Base-by-base conservation (phyloP, 2,888 invertebrate species). In the Drosophila austrosaltans region DNA sequence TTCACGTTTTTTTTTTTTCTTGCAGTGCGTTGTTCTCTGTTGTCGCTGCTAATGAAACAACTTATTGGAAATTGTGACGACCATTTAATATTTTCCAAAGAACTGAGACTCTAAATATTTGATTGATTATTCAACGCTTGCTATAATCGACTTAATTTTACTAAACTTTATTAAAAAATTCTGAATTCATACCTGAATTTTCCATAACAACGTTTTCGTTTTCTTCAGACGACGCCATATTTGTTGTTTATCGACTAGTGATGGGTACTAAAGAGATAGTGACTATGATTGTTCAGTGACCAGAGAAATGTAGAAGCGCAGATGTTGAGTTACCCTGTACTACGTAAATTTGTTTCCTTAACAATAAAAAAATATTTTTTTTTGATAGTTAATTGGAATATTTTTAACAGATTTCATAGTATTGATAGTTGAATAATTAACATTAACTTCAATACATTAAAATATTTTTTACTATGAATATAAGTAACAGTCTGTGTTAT, bases 161-260 rank as follows among this genome's bases (percentile, higher is more conserved):
- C 39, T 8, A 61, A 63, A 42, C 62, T 58, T 22, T 4, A 53
- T 40, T 48, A 8, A 4, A 62, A 30, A 60, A 53, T 63, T 48
- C 65, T n/a, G 54, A 74, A 76, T 85, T 6, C 48, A 25, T 88
- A 92, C 92, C 92, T 78, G 89, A 88, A 87, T 88, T 90, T 85
- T 91, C 91, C 68, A 81, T 81, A 69, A 85, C 82, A 89, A 90
- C 87, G 88, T 90, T 90, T 82, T 91, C 92, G 81, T 91, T 91
- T 79, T 91, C 90, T 75, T 87, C 81, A 77, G 92, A 92, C 91
- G 93, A 92, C 91, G 93, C 93, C 92, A 93, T 93, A 82, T 92
- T 91, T 87, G 82, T 69, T 40, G 30, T 63, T 60, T 40, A 54
- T 54, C 57, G 57, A 32, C 57, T 57, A 57, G 57, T 16, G 57